phyloP scores from a whole-genome alignment of 1,140 invertebrate species.

The Neodiprion virginianus region DNA sequence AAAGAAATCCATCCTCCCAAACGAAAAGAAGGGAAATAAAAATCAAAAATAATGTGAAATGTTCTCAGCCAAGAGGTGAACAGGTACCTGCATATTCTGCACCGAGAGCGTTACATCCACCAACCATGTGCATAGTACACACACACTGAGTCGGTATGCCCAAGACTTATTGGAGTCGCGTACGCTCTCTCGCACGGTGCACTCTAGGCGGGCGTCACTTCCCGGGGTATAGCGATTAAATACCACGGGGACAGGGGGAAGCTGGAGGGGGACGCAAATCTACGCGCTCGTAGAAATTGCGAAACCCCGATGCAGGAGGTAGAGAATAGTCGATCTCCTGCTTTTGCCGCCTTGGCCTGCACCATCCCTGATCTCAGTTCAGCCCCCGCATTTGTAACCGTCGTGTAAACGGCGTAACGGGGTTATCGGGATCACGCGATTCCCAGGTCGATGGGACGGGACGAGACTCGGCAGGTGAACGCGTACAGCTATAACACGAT shows the following conservation, averaged over 20 bases:
- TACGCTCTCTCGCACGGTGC: no score
- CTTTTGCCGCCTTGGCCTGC: conserved; percentile 29
- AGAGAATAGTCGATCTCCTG: conserved; percentile 11
- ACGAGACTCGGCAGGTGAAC: background rate
- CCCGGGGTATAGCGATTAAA: background rate
- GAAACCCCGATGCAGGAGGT: background rate
- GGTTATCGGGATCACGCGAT: background rate
- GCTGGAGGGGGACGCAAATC: conserved; percentile 17
- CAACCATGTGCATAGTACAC: no score
- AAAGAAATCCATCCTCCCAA: no score
- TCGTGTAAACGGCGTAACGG: background rate
- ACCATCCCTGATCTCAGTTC: conserved; percentile 37
- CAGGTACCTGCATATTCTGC: no score
- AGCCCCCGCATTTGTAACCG: conserved; percentile 3
- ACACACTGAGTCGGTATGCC: no score
- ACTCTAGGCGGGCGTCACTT: background rate
- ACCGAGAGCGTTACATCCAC: no score
- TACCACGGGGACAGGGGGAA: conserved; percentile 30
- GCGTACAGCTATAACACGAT: background rate
- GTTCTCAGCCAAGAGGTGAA: no score
- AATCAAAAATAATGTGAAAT: no score
- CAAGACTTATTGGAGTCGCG: no score
- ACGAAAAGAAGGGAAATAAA: no score
- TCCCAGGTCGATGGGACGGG: background rate
- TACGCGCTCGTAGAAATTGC: background rate